These are phyloP conservation scores for Choristoneura rosaceana DNA, from an alignment of 2,888 invertebrate genomes.

Conservation along the genomic window DNA sequence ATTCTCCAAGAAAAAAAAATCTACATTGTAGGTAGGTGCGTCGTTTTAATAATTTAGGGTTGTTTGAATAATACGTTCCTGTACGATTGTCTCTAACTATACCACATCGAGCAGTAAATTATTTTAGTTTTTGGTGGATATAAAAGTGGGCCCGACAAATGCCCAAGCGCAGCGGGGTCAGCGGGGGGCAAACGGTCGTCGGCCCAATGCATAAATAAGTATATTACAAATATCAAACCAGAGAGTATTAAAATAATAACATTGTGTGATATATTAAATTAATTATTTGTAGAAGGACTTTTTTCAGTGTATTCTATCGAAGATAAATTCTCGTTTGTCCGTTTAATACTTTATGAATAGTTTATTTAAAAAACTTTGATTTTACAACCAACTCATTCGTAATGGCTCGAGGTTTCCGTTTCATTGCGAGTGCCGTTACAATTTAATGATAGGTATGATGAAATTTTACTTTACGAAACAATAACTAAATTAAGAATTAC, in stretches of 20 bases:
- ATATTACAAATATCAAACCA: slow-evolving; percentile 69
- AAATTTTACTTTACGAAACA: too few species aligned
- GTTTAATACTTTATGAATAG: slow-evolving; percentile 1
- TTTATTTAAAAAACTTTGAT: background rate
- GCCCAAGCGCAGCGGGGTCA: slow-evolving; percentile 63
- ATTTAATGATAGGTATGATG: too few species aligned
- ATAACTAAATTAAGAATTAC: too few species aligned
- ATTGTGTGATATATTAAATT: slow-evolving; percentile 42
- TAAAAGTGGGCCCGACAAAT: slow-evolving; percentile 70
- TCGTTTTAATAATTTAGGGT: slow-evolving; percentile 1
- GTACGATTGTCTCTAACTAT: slow-evolving; percentile 64
- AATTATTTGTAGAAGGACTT: slow-evolving; percentile 31
- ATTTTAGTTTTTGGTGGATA: slow-evolving; percentile 74
- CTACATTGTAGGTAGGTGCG: background rate
- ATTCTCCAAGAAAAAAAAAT: background rate
- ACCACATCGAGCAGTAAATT: slow-evolving; percentile 67
- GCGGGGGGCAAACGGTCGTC: slow-evolving; percentile 66
- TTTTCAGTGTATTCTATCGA: background rate
- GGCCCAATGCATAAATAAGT: slow-evolving; percentile 63
- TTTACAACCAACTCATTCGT: background rate
- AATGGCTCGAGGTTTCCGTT: background rate
- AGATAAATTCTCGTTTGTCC: slow-evolving; percentile 7
- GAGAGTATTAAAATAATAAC: slow-evolving; percentile 53
- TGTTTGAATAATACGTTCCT: slow-evolving; percentile 9
- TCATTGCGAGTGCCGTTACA: background rate